phyloP scores from a whole-genome alignment of 92 coral and sea anemone species.

The Epizoanthus stellaris region DNA sequence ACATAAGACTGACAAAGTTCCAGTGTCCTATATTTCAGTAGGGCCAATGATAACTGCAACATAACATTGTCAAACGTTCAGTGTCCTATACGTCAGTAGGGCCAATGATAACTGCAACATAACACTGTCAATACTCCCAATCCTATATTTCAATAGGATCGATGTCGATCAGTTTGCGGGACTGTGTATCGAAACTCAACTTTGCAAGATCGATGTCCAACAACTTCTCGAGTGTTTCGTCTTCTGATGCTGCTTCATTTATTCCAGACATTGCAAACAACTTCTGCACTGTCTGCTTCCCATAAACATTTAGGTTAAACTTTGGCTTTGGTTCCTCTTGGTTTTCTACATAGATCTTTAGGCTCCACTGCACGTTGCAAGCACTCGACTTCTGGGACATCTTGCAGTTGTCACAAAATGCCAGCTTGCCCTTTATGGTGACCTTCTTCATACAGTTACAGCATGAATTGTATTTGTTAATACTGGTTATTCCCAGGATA shows the following conservation, averaged over 20 bases:
- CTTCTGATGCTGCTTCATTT: constrained; percentile 62
- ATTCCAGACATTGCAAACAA: constrained; percentile 63
- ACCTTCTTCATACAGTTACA: constrained; percentile 71
- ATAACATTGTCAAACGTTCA: too few species aligned
- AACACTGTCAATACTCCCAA: too few species aligned
- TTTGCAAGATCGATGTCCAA: too few species aligned
- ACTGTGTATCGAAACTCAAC: too few species aligned
- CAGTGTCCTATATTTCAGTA: too few species aligned
- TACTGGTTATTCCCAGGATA: constrained; percentile 65
- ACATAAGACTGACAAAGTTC: too few species aligned
- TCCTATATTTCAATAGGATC: too few species aligned
- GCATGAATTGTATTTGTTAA: constrained; percentile 68
- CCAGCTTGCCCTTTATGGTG: constrained; percentile 68
- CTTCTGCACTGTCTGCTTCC: constrained; percentile 63
- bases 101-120: too few species aligned
- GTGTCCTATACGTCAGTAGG: too few species aligned
- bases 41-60: too few species aligned
- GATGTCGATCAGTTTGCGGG: too few species aligned
- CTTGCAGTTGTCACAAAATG: constrained; percentile 65
- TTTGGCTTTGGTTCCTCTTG: constrained; percentile 56
- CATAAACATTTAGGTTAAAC: constrained; percentile 61
- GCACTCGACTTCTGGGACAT: constrained; percentile 64
- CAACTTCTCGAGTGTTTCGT: constrained; percentile 34
- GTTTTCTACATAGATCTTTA: constrained; percentile 55
- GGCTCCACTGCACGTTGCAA: constrained; percentile 66